Conservation (phyloP, 2,797 vertebrate species). For the Myotis findleyi region DNA sequence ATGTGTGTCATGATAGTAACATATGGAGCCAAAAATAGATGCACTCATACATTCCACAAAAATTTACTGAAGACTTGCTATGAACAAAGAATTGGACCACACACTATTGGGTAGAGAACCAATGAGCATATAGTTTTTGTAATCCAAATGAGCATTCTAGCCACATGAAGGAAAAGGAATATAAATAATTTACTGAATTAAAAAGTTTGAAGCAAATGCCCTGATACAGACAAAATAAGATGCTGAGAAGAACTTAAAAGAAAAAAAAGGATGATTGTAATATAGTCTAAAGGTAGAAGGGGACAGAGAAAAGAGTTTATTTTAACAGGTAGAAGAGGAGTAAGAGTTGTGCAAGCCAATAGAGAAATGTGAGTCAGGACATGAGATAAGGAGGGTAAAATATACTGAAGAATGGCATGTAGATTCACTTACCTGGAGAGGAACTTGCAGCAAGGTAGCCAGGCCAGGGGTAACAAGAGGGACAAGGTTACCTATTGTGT, state of each 20-base stretch:
- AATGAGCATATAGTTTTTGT: background rate
- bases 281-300: background rate
- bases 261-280: background rate
- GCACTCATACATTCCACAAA: background rate
- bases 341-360: background rate
- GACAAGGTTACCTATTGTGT: accelerated
- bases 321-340: background rate
- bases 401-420: background rate
- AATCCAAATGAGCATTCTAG: background rate
- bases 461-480: background rate
- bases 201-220: background rate
- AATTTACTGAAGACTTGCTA: background rate
- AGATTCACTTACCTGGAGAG: background rate
- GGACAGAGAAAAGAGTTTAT: background rate
- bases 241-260: background rate
- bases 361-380: background rate
- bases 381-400: background rate
- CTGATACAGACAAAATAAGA: background rate
- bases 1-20: background rate
- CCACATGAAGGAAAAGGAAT: background rate
- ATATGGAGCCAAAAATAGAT: background rate
- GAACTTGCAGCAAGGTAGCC: background rate
- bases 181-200: background rate
- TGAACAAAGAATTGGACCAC: background rate
- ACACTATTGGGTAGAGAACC: background rate